Base-by-base conservation (phyloP, 2,797 vertebrate species). In the Macrochelys suwanniensis region DNA sequence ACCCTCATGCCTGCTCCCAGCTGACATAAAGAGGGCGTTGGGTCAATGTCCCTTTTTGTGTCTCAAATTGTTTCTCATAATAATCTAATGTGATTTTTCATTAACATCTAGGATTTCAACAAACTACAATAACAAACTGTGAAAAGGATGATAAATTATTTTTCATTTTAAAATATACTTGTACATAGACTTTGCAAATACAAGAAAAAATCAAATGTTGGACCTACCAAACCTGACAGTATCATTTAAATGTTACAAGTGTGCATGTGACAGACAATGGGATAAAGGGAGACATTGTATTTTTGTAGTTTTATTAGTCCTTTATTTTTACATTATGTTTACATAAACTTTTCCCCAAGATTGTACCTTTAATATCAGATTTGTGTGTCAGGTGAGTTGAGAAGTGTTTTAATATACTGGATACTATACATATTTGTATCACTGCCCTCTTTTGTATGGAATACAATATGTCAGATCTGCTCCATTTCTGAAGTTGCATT, bases 21-120 rank as follows among this genome's bases (percentile, higher is more conserved):
- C 2, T 33, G 31, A 31, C 59, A 61, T 33, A 61, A 61, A 33
- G 31, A 61, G 7, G 7, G 3, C 2, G 6, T 33, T 61, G 31
- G 59, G 7, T 33, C 31, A 33, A 16, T 31, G 7, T 33, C 31
- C 13, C 8, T 23, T 8, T 5, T 82, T 90, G 68, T 68, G 82
- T 94, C 79, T 37, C 68, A 82, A 91, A 85, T 79, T 56, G 37
- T 56, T 84, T 16, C 0, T 90, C 95, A 80, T 93, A 80, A 95
- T 68, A 17, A 94, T 85, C 12, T 84, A 82, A 85, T 5, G 26
- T 51, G 12, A n/a, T 33, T 82, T 33, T 87, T 91, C 54, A 89
- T 87, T 94, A 91, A 84, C 78, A 90, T 82, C 21, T 93, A 84
- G 31, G 33, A 42, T 12, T 47, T 78, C 57, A 93, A 78, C 47